Evolutionary conservation across 2,797 vertebrate species (phyloP).

Genomic region (Huso huso): DNA sequence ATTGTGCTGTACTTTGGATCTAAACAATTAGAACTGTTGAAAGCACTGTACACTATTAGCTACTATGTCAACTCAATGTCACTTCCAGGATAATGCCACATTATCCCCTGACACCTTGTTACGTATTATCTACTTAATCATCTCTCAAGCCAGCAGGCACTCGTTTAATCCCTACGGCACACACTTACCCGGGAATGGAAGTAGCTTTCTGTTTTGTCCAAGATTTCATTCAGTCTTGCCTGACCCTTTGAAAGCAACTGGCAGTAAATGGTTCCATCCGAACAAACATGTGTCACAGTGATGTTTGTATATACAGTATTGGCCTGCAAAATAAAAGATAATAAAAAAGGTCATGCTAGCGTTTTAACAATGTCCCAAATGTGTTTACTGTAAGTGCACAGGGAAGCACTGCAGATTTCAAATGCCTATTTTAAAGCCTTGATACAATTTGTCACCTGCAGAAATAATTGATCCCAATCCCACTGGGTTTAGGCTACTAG

Average conservation of each 20-base stretch:
- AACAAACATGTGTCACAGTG: slow-evolving; percentile 73
- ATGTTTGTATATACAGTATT: slow-evolving; percentile 65
- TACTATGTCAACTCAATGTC: slow-evolving; percentile 8
- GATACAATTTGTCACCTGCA: too few relatives aligned
- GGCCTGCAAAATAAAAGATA: slow-evolving; percentile 47
- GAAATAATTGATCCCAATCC: too few relatives aligned
- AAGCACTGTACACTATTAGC: not conserved
- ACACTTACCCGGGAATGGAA: slow-evolving; percentile 69
- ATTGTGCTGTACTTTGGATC: too few relatives aligned
- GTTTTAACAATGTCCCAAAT: too few relatives aligned
- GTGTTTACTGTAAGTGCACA: too few relatives aligned
- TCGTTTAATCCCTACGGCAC: not conserved
- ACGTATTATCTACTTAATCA: slow-evolving; percentile 8
- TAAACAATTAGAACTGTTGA: not conserved
- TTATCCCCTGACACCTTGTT: slow-evolving; percentile 8
- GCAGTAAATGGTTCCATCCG: slow-evolving; percentile 79
- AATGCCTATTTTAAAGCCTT: too few relatives aligned
- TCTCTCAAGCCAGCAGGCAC: not conserved
- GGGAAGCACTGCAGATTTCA: too few relatives aligned
- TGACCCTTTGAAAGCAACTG: slow-evolving; percentile 80
- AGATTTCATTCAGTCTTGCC: slow-evolving; percentile 59
- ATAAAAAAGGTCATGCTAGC: too few relatives aligned
- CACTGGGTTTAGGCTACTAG: too few relatives aligned
- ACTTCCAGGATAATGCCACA: slow-evolving; percentile 11
- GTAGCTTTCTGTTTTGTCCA: slow-evolving; percentile 69